Conservation (phyloP, 92 coral and sea anemone species). For the Parazoanthus atlanticus region DNA sequence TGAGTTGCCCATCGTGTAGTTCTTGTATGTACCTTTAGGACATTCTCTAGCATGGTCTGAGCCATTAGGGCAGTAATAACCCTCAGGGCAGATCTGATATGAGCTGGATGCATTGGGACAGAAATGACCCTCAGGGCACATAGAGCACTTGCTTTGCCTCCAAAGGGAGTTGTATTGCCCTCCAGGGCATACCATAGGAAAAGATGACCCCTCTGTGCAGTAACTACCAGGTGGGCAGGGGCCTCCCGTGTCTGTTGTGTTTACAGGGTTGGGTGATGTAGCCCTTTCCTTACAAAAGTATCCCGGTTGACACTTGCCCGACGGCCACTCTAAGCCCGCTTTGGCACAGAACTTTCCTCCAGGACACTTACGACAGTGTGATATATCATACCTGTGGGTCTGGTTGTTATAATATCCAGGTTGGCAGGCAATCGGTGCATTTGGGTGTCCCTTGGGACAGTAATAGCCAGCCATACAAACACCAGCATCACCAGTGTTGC, state of each 20-base stretch:
- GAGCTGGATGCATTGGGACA: constrained; percentile 94
- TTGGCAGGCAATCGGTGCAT: constrained; percentile 90
- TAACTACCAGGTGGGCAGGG: constrained; percentile 97
- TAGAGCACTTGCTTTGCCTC: constrained; percentile 79
- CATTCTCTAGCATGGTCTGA: constrained; percentile 77
- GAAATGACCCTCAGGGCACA: constrained; percentile 88
- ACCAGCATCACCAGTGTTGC: constrained; percentile 92
- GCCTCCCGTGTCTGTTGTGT: constrained; percentile 80
- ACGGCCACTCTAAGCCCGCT: constrained; percentile 90
- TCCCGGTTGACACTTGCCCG: constrained; percentile 88
- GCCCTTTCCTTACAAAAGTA: constrained; percentile 83
- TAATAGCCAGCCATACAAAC: constrained; percentile 89
- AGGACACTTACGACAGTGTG: constrained; percentile 79
- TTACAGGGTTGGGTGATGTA: constrained; percentile 76
- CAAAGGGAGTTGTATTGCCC: constrained; percentile 88
- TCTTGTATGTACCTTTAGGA: constrained; percentile 95
- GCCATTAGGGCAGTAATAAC: constrained; percentile 89
- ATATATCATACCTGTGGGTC: constrained; percentile 65
- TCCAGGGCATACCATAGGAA: constrained; percentile 83
- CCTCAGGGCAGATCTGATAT: constrained; percentile 78
- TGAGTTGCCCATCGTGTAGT: constrained; percentile 82
- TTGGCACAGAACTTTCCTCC: constrained; percentile 89
- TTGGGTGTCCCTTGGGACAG: constrained; percentile 77
- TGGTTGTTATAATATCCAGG: constrained; percentile 90
- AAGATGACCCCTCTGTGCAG: constrained; percentile 85